These are phyloP conservation scores for Fragum sueziense DNA, from an alignment of 2,888 invertebrate genomes.

Conservation along the genomic window DNA sequence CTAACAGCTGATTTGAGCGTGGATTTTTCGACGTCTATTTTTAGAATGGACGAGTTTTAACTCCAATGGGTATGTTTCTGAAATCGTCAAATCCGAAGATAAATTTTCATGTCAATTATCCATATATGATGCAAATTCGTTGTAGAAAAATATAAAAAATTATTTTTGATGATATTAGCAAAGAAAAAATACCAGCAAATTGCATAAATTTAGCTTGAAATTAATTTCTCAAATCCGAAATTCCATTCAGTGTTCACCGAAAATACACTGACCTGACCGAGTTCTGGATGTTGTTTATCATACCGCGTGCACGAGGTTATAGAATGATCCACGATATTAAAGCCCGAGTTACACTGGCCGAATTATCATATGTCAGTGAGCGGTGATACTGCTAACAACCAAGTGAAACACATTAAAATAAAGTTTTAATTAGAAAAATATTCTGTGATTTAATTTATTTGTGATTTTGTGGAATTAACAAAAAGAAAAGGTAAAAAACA, in stretches of 20 bases:
- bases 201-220: too few relatives aligned
- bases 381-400: not conserved
- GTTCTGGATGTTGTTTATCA: constrained; percentile 50
- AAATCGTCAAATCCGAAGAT: not conserved
- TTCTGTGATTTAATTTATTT: not conserved
- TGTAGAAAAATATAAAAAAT: too few relatives aligned
- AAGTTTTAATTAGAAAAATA: not conserved
- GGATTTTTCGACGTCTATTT: constrained; percentile 12
- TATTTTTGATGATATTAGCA: too few relatives aligned
- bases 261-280: constrained; percentile 52
- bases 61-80: not conserved
- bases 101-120: too few relatives aligned
- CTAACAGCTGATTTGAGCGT: constrained; percentile 24
- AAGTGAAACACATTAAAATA: not conserved
- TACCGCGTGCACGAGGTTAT: constrained; percentile 54
- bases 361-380: constrained; percentile 32
- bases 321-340: constrained; percentile 47
- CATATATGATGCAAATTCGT: too few relatives aligned
- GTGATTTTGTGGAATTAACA: not conserved
- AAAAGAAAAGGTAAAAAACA: not conserved
- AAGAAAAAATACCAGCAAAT: too few relatives aligned
- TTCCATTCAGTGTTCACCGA: not conserved
- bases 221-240: not conserved
- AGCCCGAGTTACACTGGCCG: constrained; percentile 38
- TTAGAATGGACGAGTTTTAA: constrained; percentile 11